Base-by-base conservation (phyloP, 2,888 invertebrate genomes). In the Trichogramma dendrolimi region DNA sequence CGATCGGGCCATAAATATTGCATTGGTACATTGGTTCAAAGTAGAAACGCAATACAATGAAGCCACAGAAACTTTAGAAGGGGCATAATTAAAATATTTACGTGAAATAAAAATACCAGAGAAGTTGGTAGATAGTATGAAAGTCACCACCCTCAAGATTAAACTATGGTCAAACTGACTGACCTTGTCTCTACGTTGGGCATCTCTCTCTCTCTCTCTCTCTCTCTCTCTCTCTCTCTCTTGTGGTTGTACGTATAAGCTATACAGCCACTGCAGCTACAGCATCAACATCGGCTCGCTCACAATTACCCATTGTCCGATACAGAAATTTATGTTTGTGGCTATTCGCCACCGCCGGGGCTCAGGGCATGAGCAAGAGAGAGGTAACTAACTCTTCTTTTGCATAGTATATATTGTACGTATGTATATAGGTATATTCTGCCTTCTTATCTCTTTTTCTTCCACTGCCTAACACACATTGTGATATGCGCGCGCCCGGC, bases 221-320 rank as follows among this genome's bases (percentile, higher is more conserved):
- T 14, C 38, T 8, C 46, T 6, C 7, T n/a, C 38, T 58, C 54
- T 58, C 59, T 53, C 55, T 56, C 52, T 43, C 64, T 53, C 59
- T 50, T 55, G 58, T 54, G 47, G 61, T 47, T 43, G 38, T 53
- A 14, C 58, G 59, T n/a, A 39, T 41, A 62, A 61, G 65, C 64
- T 58, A 64, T 62, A 60, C 65, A 67, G 65, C 67, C 68, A 70
- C 70, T 65, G 68, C 55, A 63, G 66, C 64, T 60, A 61, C 62
- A 62, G 69, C 68, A 69, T 68, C 69, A 71, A 68, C 67, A 70
- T 69, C 71, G 71, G 71, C 69, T 63, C 66, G 66, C 69, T 75
- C 71, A 77, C 77, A 77, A 78, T 78, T 78, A 77, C 77, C 78
- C 74, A 78, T 78, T 77, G 78, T 77, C 76, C 73, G 78, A 78